phyloP scores from a whole-genome alignment of 2,888 invertebrate genomes.

The Temnothorax ravouxi region DNA sequence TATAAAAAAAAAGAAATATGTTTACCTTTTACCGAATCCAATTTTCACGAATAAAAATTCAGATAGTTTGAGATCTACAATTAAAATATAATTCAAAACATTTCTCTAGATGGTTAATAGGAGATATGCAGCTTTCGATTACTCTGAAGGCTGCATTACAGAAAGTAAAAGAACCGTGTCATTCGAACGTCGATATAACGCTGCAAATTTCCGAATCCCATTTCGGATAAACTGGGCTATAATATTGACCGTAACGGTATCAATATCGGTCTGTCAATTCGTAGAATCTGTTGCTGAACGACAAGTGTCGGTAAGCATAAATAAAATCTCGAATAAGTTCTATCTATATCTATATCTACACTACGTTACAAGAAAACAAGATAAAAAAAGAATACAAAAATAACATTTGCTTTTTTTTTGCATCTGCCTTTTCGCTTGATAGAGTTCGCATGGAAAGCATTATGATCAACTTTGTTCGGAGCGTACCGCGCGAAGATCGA shows the following conservation, averaged over 20 bases:
- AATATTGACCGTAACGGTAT: neutral
- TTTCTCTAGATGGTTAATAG: constrained; percentile 33
- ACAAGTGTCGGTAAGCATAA: constrained; percentile 24
- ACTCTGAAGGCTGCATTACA: neutral
- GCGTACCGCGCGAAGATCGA: neutral
- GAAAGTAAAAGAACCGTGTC: neutral
- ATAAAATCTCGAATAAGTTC: neutral
- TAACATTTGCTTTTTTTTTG: constrained; percentile 1
- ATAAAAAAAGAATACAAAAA: neutral
- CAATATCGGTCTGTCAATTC: constrained; percentile 26
- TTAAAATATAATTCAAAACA: constrained; percentile 9
- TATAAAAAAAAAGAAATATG: neutral
- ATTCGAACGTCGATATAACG: constrained; percentile 22
- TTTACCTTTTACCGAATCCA: neutral
- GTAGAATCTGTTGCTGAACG: neutral
- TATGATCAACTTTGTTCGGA: neutral
- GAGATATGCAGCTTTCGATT: constrained; percentile 10
- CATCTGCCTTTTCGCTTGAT: neutral
- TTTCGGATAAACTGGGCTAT: constrained; percentile 40
- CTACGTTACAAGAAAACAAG: neutral
- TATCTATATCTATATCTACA: neutral
- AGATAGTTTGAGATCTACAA: neutral
- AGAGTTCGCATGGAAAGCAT: constrained; percentile 14
- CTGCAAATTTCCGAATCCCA: constrained; percentile 22
- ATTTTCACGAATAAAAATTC: neutral